These are phyloP conservation scores for Aphis gossypii DNA, from an alignment of 1,140 invertebrate genomes.

Conservation along the genomic window DNA sequence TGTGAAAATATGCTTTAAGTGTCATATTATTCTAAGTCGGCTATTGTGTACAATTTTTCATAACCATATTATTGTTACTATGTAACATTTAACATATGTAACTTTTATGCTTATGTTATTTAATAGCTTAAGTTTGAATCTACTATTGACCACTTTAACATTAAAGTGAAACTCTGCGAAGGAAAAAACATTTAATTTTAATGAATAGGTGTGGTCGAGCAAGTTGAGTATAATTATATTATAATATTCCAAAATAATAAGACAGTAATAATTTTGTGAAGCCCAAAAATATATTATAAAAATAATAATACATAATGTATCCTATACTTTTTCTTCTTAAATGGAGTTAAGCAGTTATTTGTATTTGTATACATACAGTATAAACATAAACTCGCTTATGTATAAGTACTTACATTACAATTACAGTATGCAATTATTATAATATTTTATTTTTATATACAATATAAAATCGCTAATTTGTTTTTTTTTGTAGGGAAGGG, in stretches of 20 bases:
- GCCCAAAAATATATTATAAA: not conserved
- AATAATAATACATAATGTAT: not conserved
- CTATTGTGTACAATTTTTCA: not conserved
- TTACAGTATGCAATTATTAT: too few species aligned
- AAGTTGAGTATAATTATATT: not conserved
- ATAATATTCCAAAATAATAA: not conserved
- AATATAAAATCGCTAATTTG: not conserved
- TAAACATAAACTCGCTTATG: not conserved
- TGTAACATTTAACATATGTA: too few species aligned
- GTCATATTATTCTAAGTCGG: not conserved
- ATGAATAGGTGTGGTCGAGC: not conserved
- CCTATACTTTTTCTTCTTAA: not conserved
- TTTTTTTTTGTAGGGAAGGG: not conserved
- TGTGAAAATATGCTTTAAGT: not conserved
- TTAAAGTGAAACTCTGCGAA: not conserved
- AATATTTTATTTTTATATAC: not conserved
- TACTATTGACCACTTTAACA: not conserved
- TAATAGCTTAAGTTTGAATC: not conserved
- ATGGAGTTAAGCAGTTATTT: not conserved
- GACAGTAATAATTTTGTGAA: not conserved
- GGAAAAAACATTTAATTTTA: not conserved
- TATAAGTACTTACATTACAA: not conserved
- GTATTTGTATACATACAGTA: not conserved
- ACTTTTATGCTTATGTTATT: too few species aligned
- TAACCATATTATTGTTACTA: too few species aligned